Evolutionary conservation across 2,113 vertebrate genomes (phyloP).

Genomic region (Crotophaga sulcirostris): DNA sequence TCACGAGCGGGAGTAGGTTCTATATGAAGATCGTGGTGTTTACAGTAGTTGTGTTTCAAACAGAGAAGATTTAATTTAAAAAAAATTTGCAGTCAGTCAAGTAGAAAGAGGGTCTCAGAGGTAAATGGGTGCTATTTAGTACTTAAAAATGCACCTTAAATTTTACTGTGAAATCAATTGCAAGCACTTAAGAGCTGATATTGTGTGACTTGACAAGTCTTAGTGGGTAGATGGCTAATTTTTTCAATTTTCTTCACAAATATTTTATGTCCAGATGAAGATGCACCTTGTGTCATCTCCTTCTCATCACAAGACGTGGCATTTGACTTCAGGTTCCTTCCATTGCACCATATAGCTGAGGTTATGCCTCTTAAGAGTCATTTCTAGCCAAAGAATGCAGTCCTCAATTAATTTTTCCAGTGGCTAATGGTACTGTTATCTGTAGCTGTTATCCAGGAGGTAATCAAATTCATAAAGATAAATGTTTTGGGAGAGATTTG

Average conservation of each 20-base stretch:
- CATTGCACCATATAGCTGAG: background rate
- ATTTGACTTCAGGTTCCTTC: background rate
- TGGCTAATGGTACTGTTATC: background rate
- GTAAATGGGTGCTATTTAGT: background rate
- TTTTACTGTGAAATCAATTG: background rate
- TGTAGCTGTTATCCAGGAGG: background rate
- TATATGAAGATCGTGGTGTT: background rate
- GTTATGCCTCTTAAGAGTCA: background rate
- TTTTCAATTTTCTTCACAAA: background rate
- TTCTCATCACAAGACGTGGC: background rate
- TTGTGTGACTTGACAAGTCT: background rate
- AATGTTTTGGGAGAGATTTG: background rate
- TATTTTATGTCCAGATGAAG: background rate
- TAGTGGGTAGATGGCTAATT: background rate
- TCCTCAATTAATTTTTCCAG: background rate
- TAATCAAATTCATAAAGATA: background rate
- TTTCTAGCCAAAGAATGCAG: background rate
- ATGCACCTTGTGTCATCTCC: background rate
- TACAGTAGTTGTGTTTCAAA: background rate
- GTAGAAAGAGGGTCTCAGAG: background rate
- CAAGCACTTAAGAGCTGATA: background rate
- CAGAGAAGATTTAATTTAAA: background rate
- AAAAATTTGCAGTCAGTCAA: background rate
- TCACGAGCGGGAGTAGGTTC: accelerated
- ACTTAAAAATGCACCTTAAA: background rate